phyloP scores from a whole-genome alignment of 2,888 invertebrate species.

The Callinectes sapidus region DNA sequence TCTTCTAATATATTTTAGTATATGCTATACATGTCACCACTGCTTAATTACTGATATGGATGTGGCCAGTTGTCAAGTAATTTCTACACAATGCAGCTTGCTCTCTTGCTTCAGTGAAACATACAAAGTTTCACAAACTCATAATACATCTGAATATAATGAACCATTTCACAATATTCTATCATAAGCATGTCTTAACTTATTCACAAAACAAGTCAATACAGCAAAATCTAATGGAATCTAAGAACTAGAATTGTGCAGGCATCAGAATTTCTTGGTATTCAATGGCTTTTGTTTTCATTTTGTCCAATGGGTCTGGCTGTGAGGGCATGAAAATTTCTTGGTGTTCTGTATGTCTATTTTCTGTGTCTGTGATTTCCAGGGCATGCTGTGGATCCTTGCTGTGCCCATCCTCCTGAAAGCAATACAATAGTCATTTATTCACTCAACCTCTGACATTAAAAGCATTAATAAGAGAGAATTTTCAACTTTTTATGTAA shows the following conservation, averaged over 20 bases:
- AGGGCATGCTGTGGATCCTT: background rate
- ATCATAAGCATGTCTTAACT: background rate
- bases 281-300: background rate
- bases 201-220: background rate
- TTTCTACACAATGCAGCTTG: too few relatives aligned
- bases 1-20: too few relatives aligned
- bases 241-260: background rate
- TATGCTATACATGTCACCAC: too few relatives aligned
- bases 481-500: background rate
- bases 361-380: background rate
- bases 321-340: background rate
- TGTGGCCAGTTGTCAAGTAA: too few relatives aligned
- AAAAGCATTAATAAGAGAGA: background rate
- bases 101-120: too few relatives aligned
- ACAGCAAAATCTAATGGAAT: background rate
- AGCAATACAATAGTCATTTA: background rate
- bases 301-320: background rate
- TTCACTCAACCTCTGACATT: background rate
- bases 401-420: constrained; percentile 7
- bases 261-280: background rate
- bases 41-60: too few relatives aligned
- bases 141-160: background rate
- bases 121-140: too few relatives aligned
- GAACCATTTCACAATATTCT: background rate
- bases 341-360: background rate